Conservation (phyloP, 2,797 vertebrate species). For the Cirrhinus molitorella region DNA sequence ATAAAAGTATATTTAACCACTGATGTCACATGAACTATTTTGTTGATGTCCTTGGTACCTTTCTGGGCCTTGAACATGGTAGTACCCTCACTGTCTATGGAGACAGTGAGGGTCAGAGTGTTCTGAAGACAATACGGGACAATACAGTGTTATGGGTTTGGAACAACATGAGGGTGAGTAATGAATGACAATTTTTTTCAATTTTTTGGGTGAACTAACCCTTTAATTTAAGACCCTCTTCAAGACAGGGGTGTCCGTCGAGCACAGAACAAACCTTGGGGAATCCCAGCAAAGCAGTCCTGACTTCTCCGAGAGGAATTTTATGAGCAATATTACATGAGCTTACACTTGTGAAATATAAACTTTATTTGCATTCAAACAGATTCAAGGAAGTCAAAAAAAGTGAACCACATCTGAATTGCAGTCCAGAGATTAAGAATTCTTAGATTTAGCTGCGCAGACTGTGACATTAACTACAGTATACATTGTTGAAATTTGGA, state of each 20-base stretch:
- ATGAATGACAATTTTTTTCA: too few relatives aligned
- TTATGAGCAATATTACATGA: background rate
- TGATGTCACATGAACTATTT: too few relatives aligned
- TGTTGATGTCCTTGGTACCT: too few relatives aligned
- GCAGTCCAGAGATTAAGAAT: background rate
- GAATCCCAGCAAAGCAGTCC: background rate
- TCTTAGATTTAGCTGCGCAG: constrained; percentile 10
- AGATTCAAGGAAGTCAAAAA: background rate
- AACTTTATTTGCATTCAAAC: constrained; percentile 27
- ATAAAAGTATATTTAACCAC: too few relatives aligned
- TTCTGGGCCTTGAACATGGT: too few relatives aligned
- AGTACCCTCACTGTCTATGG: too few relatives aligned
- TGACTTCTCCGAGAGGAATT: background rate
- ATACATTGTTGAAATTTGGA: background rate
- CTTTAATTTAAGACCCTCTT: background rate
- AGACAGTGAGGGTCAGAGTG: too few relatives aligned
- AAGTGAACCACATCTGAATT: background rate
- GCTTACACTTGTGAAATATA: constrained; percentile 4
- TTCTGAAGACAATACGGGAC: too few relatives aligned
- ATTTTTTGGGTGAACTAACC: too few relatives aligned
- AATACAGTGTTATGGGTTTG: too few relatives aligned
- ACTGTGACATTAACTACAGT: background rate
- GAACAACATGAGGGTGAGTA: too few relatives aligned
- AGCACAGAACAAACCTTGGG: background rate
- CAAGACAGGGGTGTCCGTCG: background rate